These are phyloP conservation scores for Forbesichthys papilliferus DNA, from an alignment of 2,113 vertebrate species.

Conservation along the genomic window DNA sequence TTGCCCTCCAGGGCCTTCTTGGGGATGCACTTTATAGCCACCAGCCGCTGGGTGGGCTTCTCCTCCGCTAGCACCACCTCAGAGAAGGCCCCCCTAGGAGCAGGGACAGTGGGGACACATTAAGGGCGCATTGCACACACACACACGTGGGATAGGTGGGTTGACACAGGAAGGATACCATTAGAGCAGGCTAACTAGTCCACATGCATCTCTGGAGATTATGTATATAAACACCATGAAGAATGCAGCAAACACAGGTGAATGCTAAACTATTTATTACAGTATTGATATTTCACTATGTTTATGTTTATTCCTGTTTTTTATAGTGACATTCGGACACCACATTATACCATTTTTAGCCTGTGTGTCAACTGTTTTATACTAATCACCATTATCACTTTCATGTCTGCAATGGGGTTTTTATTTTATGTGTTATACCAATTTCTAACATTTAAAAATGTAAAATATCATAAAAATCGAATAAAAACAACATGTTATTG, in stretches of 20 bases:
- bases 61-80: constrained; percentile 90
- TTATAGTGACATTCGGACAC: too few species aligned
- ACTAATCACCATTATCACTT: too few species aligned
- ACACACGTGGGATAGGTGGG: constrained; percentile 1
- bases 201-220: neutral
- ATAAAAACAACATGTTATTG: too few species aligned
- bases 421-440: too few species aligned
- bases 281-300: too few species aligned
- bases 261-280: too few species aligned
- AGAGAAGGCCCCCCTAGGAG: constrained; percentile 84
- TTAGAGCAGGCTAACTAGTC: neutral
- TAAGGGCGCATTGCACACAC: neutral
- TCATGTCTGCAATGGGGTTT: too few species aligned
- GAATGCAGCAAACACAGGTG: neutral
- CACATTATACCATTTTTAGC: too few species aligned
- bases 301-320: too few species aligned
- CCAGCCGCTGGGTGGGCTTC: constrained; percentile 81
- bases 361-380: too few species aligned
- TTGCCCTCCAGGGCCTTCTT: constrained; percentile 89
- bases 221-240: neutral
- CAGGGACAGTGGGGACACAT: constrained; percentile 5
- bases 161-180: constrained; percentile 22
- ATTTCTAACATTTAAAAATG: too few species aligned
- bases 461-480: too few species aligned
- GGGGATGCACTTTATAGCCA: constrained; percentile 90